A percentile compares a stretch with the other conserved stretches of the same genome.
phyloP scores from a whole-genome alignment of 2,888 invertebrate species.

The Halocaridina rubra region DNA sequence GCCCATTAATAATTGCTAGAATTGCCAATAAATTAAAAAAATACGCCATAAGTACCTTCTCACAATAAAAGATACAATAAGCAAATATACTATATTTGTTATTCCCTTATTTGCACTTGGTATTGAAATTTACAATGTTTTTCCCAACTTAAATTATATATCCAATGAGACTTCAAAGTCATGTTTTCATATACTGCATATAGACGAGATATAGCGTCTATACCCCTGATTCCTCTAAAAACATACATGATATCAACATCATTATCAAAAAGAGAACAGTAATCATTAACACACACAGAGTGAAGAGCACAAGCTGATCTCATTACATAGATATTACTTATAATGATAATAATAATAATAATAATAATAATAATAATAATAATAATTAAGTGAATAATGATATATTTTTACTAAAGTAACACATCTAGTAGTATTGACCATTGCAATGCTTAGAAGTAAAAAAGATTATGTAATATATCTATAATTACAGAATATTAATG shows the following conservation, averaged over 20 bases:
- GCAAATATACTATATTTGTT: conserved; percentile 53
- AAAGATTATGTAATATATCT: no score
- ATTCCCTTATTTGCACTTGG: conserved; percentile 38
- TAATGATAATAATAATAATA: no score
- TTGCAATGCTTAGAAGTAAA: no score
- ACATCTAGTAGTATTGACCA: neutral
- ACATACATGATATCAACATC: neutral
- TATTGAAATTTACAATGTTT: conserved; percentile 35
- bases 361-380: no score
- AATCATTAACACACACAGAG: neutral
- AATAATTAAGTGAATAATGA: no score
- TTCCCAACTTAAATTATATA: neutral
- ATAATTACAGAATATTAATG: no score
- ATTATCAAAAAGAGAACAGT: neutral
- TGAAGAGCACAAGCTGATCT: neutral
- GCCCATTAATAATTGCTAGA: no score
- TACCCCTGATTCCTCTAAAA: neutral
- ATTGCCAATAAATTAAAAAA: no score
- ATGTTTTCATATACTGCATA: no score
- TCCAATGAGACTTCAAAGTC: no score
- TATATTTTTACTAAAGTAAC: neutral
- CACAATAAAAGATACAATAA: conserved; percentile 46
- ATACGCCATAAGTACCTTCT: no score
- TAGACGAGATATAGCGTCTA: neutral
- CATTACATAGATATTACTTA: no score